Conservation (phyloP, 2,113 vertebrate genomes). For the Tor tambroides region DNA sequence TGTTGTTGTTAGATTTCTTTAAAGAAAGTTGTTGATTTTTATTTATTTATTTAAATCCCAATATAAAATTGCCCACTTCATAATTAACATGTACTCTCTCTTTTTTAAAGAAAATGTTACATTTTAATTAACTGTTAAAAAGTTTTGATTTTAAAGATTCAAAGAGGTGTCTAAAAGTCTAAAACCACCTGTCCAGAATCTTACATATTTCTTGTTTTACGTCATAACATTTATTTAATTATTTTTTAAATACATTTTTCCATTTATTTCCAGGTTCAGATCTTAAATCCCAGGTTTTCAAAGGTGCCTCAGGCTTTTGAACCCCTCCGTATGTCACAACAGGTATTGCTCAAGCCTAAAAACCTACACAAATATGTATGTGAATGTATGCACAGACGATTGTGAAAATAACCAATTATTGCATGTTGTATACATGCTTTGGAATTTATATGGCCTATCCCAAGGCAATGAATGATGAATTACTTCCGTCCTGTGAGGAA, state of each 20-base stretch:
- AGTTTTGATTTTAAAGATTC: background rate
- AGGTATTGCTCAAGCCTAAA: slow-evolving; percentile 30
- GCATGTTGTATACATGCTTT: slow-evolving; percentile 49
- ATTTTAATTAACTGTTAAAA: too few species aligned
- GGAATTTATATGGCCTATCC: slow-evolving; percentile 58
- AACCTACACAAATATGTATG: slow-evolving; percentile 44
- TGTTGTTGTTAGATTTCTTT: background rate
- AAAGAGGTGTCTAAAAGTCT: background rate
- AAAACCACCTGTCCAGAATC: background rate
- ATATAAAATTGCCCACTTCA: too few species aligned
- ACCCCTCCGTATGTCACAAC: too few species aligned
- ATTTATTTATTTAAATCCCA: too few species aligned
- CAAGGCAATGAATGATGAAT: slow-evolving; percentile 41
- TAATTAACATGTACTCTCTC: too few species aligned
- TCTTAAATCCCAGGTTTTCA: background rate
- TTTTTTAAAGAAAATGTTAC: too few species aligned
- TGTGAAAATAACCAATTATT: slow-evolving; percentile 62
- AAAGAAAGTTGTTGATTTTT: too few species aligned
- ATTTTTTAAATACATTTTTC: background rate
- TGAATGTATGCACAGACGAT: slow-evolving; percentile 23
- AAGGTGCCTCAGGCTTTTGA: background rate
- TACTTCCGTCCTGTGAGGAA: slow-evolving; percentile 53
- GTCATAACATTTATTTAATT: background rate
- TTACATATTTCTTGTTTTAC: background rate
- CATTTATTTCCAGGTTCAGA: background rate